phyloP scores from a whole-genome alignment of 1,140 invertebrate genomes.

The Uloborus diversus region DNA sequence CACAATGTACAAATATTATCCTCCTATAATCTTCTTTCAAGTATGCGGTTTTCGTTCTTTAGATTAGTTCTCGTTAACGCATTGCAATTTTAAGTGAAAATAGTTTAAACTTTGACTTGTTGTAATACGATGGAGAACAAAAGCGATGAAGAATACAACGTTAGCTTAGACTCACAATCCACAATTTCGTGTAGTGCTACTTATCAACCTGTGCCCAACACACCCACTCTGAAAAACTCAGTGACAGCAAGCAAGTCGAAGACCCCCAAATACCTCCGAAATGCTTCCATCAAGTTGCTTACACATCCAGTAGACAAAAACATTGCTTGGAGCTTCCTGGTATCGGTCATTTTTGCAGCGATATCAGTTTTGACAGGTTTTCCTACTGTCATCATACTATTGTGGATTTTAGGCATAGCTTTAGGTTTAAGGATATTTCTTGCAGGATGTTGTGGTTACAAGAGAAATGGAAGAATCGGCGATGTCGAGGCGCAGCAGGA shows the following conservation, averaged over 20 bases:
- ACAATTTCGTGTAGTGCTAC: neutral
- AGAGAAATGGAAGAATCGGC: constrained; percentile 47
- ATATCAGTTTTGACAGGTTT: constrained; percentile 64
- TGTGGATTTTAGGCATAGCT: constrained; percentile 61
- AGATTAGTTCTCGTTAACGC: too few species aligned
- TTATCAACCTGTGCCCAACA: neutral
- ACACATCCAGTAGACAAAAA: constrained; percentile 67
- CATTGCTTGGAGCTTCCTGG: constrained; percentile 64
- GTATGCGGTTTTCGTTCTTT: too few species aligned
- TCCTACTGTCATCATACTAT: constrained; percentile 61
- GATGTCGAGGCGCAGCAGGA: constrained; percentile 3
- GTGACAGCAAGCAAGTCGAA: neutral
- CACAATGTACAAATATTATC: too few species aligned
- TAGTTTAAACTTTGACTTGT: neutral
- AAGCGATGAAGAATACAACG: neutral
- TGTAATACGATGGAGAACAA: constrained; percentile 28
- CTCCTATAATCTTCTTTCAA: too few species aligned
- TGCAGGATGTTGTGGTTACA: constrained; percentile 61
- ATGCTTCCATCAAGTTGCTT: constrained; percentile 46
- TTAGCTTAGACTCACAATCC: constrained; percentile 1
- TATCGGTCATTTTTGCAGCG: constrained; percentile 63
- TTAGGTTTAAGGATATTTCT: constrained; percentile 61
- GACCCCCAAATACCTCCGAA: constrained; percentile 36
- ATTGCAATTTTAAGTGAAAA: neutral
- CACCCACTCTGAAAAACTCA: neutral